Evolutionary conservation across 2,113 vertebrate genomes (phyloP).

Genomic region (Falco punctatus): DNA sequence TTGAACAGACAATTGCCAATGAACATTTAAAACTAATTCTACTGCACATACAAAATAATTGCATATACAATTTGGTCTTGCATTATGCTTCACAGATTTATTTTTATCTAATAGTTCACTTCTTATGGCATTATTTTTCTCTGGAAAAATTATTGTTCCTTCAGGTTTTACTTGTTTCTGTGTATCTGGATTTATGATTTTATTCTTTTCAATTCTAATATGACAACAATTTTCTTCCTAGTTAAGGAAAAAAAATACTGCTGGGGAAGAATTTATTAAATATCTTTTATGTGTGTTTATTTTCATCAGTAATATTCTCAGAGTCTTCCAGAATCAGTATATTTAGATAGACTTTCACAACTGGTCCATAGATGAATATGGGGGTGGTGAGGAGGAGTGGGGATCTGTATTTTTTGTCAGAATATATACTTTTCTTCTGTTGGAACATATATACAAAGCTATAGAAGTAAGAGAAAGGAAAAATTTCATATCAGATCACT

Average conservation of each 20-base stretch:
- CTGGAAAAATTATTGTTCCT: neutral
- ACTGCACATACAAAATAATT: neutral
- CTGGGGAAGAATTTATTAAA: neutral
- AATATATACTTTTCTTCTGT: neutral
- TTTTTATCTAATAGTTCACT: conserved; percentile 17
- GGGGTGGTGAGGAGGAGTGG: no score
- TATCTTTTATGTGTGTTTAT: neutral
- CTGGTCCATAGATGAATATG: neutral
- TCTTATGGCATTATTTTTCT: neutral
- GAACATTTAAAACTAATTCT: conserved; percentile 19
- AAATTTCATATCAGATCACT: neutral
- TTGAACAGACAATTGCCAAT: conserved; percentile 26
- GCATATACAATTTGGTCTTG: neutral
- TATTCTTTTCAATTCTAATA: neutral
- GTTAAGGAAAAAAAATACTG: neutral
- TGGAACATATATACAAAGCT: neutral
- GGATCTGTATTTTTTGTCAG: neutral
- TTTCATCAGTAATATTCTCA: neutral
- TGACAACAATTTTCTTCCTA: neutral
- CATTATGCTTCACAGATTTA: neutral
- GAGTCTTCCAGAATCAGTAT: neutral
- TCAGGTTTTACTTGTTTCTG: neutral
- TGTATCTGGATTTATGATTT: neutral
- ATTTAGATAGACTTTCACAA: neutral
- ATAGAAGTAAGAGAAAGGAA: neutral